Evolutionary conservation across 2,797 vertebrate species (phyloP), one percentile per base, ranked within the genome.

Genomic region (Spinus olivaceus): DNA sequence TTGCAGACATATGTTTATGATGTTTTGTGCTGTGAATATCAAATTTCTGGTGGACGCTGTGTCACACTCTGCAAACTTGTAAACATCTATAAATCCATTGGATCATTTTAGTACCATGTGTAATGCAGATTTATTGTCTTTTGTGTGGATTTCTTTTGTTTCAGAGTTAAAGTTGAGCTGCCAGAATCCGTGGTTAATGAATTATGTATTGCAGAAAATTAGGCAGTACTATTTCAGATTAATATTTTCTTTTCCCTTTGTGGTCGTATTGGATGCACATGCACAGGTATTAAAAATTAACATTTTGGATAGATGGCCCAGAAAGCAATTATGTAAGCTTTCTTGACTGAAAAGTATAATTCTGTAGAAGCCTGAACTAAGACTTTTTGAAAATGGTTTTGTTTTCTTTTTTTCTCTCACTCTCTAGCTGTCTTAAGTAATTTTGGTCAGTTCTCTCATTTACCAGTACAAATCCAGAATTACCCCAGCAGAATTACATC

Each of bases 111-210:
- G 90, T 97, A 80, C 90, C 94, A 96, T 97, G 94, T 94, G 92
- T 95, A 94, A 92, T 94, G 77, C 92, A 94, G 91, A 95, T 96
- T 97, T 96, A 97, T 94, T 88, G 95, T 86, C 92, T 96, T 96
- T 96, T 96, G 94, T 96, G 91, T 88, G 91, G 87, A 96, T 92
- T 97, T 96, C 96, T 96, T 97, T 96, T 97, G 95, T 97, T 96
- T 96, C 1, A 0, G 53, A 94, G 57, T 92, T 96, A 50, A 92
- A 86, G 72, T 27, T 94, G 53, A 85, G 77, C 67, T 95, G 94
- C 92, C 80, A 94, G 67, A 78, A 86, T 84, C 59, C 78, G 81
- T 92, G 69, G 90, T 95, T 92, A 53, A 67, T 92, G 72, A 90
- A 88, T 91, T 94, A 94, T 79, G 47, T 90, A 87, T 81, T 84